Evolutionary conservation across 2,888 invertebrate species (phyloP).

Genomic region (Pollenia griseotomentosa): DNA sequence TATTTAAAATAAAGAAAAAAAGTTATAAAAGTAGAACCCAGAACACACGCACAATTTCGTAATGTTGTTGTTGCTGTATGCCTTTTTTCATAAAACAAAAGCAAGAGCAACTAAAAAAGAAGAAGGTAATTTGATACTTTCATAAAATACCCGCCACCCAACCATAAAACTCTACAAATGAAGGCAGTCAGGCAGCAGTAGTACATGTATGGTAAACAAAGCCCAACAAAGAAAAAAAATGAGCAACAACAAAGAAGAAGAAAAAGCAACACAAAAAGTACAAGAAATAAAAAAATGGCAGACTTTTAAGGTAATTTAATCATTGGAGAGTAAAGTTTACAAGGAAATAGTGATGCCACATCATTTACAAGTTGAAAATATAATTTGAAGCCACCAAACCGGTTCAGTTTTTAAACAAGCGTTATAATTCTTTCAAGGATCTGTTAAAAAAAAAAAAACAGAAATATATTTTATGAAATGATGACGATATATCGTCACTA

Average conservation of each 20-base stretch:
- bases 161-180: conserved; percentile 82
- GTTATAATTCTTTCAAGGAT: conserved; percentile 20
- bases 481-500: conserved; percentile 48
- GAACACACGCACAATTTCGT: conserved; percentile 81
- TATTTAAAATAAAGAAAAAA: conserved; percentile 41
- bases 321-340: not conserved
- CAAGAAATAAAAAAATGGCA: conserved; percentile 7
- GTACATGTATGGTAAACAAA: conserved; percentile 73
- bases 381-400: no score
- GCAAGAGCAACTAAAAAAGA: conserved; percentile 39
- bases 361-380: not conserved
- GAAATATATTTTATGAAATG: conserved; percentile 47
- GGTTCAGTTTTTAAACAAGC: not conserved
- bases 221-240: conserved; percentile 74
- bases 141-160: conserved; percentile 83
- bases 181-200: conserved; percentile 74
- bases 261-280: conserved; percentile 36
- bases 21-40: conserved; percentile 74
- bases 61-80: conserved; percentile 30
- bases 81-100: conserved; percentile 56
- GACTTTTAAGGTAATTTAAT: conserved; percentile 16
- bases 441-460: conserved; percentile 3
- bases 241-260: conserved; percentile 59
- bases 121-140: conserved; percentile 80
- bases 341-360: not conserved